Base-by-base conservation (phyloP, 1,140 invertebrate species). In the Phortica variegata region DNA sequence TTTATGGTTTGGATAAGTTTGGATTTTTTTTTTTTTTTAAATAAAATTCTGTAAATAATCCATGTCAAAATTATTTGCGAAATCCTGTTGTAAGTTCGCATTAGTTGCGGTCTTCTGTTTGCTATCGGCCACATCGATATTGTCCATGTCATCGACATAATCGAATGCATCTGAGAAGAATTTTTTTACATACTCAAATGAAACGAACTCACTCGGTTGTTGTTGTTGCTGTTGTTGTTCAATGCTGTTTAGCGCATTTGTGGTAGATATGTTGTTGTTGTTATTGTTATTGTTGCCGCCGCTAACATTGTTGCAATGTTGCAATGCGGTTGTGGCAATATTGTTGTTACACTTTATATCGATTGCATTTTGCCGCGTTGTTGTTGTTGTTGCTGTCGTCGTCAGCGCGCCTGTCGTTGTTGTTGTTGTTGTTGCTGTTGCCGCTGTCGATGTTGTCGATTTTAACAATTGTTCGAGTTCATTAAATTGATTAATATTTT, bases 121-220 rank as follows among this genome's bases (percentile, higher is more conserved):
- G 26, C 16, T 36, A 9, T 29, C 40, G 46, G 32, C 13, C 16
- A 26, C 31, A 36, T 23, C 37, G 13, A 8, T 36, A 13, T 36
- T 36, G 4, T 36, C 12, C 6, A 36, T 39, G 8, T 39, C 16
- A 43, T 44, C 50, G 19, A 51, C 42, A 26, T 47, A 47, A 13
- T 70, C 70, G 31, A 65, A 65, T 18, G 56, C 50, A 55, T 74
- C 71, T 13, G 61, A 52, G 12, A 74, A 57, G 47, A 74, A 63
- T 45, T 75, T 75, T 41, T 62, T 75, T 48, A 75, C 73, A 52
- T 75, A 75, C 47, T 75, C 73, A 36, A 75, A 75, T 16, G 73
- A 75, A 37, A 75, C 73, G 47, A 71, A 75, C 41, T 75, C 73
- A 26, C 52, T 60, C 19, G 56, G 54, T 39, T 71, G 54, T 40